Conservation (phyloP, 1,140 invertebrate genomes). For the Caenorhabditis inopinata region DNA sequence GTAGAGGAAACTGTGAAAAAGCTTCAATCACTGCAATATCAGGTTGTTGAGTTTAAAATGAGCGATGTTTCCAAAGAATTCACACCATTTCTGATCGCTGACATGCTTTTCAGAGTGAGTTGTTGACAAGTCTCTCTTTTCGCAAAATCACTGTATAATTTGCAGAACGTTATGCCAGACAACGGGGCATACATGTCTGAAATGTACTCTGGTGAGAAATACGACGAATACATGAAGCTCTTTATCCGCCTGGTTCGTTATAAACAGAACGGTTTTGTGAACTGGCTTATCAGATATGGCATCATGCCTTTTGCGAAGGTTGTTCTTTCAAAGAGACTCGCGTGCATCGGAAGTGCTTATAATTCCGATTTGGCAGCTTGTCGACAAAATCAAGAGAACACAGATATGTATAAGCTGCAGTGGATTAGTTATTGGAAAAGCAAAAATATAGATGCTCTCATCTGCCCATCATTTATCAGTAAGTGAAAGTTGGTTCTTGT, state of each 20-base stretch:
- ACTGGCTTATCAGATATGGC: background rate
- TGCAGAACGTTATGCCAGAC: constrained; percentile 48
- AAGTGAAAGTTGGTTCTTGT: too few species aligned
- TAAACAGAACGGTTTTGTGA: background rate
- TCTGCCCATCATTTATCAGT: constrained; percentile 55
- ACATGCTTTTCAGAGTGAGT: background rate
- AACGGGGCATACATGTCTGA: constrained; percentile 53
- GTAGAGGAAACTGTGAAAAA: constrained; percentile 58
- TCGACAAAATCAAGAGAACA: constrained; percentile 21
- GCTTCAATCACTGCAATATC: constrained; percentile 54
- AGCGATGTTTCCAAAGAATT: constrained; percentile 53
- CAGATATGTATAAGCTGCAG: constrained; percentile 39
- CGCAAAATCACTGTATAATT: too few species aligned
- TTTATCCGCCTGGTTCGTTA: constrained; percentile 53
- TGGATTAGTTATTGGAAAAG: constrained; percentile 56
- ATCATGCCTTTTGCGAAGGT: background rate
- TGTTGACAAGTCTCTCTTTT: background rate
- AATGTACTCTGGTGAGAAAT: constrained; percentile 54
- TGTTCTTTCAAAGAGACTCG: background rate
- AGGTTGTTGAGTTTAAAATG: constrained; percentile 56
- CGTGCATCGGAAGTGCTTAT: background rate
- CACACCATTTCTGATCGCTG: constrained; percentile 41
- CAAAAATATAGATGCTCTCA: constrained; percentile 54
- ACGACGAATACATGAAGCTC: constrained; percentile 57
- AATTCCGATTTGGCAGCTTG: background rate